These are phyloP conservation scores for Malacoctenus gilli DNA, from an alignment of 2,797 vertebrate species.

Conservation along the genomic window DNA sequence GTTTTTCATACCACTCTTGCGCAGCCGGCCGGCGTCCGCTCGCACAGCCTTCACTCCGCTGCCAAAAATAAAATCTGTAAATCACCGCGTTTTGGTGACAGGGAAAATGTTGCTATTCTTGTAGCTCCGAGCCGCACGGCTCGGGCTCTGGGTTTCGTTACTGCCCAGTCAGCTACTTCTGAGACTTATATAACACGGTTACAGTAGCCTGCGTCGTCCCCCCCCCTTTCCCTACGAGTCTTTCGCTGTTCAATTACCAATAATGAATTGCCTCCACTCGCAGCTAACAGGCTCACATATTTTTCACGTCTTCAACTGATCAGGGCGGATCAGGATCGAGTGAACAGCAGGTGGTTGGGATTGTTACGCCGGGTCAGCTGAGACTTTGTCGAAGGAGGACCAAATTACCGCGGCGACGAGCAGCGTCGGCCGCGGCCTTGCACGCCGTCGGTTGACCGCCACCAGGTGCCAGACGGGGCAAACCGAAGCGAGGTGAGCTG, in stretches of 20 bases:
- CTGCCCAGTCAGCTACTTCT: constrained; percentile 60
- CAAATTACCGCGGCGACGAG: no score
- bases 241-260: constrained; percentile 7
- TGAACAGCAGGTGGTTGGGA: constrained; percentile 45
- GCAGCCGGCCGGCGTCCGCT: constrained; percentile 25
- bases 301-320: constrained; percentile 14
- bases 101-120: constrained; percentile 71
- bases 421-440: constrained; percentile 40
- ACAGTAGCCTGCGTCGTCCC: constrained; percentile 24
- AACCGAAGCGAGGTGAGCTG: constrained; percentile 34
- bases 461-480: constrained; percentile 51
- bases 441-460: constrained; percentile 46
- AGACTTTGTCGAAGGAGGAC: constrained; percentile 24
- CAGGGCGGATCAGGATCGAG: constrained; percentile 28
- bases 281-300: not conserved
- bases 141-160: constrained; percentile 66
- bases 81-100: constrained; percentile 69
- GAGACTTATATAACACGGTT: constrained; percentile 24
- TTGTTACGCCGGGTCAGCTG: constrained; percentile 30
- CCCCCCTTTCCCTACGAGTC: not conserved
- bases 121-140: constrained; percentile 47
- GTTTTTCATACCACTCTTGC: constrained; percentile 28
- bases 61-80: constrained; percentile 69
- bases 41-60: constrained; percentile 14
- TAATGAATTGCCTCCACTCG: not conserved